Conservation (phyloP, 2,113 vertebrate species). For the Chloroceryle aenea region DNA sequence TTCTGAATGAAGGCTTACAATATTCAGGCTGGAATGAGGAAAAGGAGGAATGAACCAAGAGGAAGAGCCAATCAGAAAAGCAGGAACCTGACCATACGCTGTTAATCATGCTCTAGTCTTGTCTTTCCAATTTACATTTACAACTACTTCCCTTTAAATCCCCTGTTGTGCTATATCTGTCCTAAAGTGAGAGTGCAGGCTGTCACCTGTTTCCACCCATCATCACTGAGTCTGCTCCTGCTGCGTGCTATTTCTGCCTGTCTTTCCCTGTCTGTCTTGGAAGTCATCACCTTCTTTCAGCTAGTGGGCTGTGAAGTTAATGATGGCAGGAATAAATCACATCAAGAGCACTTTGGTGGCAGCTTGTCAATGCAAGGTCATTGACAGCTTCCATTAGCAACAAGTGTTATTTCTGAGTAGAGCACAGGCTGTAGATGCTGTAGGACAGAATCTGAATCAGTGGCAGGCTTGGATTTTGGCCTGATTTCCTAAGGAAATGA, state of each 20-base stretch:
- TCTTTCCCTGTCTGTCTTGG: constrained; percentile 62
- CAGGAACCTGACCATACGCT: background rate
- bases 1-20: background rate
- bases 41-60: background rate
- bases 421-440: background rate
- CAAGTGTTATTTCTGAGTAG: constrained; percentile 33
- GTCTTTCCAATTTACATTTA: background rate
- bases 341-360: constrained; percentile 50
- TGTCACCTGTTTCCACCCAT: constrained; percentile 60
- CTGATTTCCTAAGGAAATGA: background rate
- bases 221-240: background rate
- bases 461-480: background rate
- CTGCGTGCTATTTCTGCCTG: constrained; percentile 58
- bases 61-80: background rate
- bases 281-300: constrained; percentile 56
- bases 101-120: background rate
- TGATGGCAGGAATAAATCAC: constrained; percentile 62
- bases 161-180: constrained; percentile 4
- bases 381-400: constrained; percentile 42
- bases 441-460: constrained; percentile 20
- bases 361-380: constrained; percentile 52
- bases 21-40: background rate
- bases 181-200: constrained; percentile 12
- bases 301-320: constrained; percentile 59
- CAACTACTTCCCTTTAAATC: constrained; percentile 31